Base-by-base conservation (phyloP, 2,797 vertebrate species). In the Avahi laniger region DNA sequence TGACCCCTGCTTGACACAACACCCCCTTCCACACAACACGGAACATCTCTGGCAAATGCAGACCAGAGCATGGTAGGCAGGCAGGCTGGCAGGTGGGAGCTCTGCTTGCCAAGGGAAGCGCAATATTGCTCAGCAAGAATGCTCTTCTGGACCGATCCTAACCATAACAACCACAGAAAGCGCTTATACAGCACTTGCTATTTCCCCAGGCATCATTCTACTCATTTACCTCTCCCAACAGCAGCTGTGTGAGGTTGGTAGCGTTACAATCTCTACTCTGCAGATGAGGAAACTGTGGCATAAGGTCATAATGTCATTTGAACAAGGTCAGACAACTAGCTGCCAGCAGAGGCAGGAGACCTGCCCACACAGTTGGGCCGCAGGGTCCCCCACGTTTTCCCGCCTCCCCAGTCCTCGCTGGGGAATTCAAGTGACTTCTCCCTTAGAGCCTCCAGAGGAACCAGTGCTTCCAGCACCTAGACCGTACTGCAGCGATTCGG, bases 401-500 rank as follows among this genome's bases (percentile, higher is more conserved):
- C 12, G 10, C 18, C 38, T 54, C 69, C 12, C 28, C 0, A 10
- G 2, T 33, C 43, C 24, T 9, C 18, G 17, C 43, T 38, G 57
- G 30, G 52, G 52, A 18, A 52, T 14, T 28, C 43, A 28, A 75
- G 28, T 48, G 41, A 75, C 43, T 48, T n/a, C 30, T 50, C 73
- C 17, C 18, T 15, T 46, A 5, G 10, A 35, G 33, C 10, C 46
- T 76, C 46, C 17, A 76, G 50, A 50, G 46, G 46, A 76, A 76
- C 46, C 46, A n/a, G 30, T 33, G 18, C 0, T 50, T 46, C 18
- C 73, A 75, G 30, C 73, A 75, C 73, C 73, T 50, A 33, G 18
- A n/a, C 46, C 3, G 20, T 4, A 1, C 20, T 3, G 4, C 30
- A 76, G 10, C 12, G 17, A 76, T 50, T 7, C 0, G 22, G 30